A percentile compares a stretch with the other conserved stretches of the same genome.
Evolutionary conservation across 2,888 invertebrate species (phyloP).

Genomic region (Polyploca ridens): DNA sequence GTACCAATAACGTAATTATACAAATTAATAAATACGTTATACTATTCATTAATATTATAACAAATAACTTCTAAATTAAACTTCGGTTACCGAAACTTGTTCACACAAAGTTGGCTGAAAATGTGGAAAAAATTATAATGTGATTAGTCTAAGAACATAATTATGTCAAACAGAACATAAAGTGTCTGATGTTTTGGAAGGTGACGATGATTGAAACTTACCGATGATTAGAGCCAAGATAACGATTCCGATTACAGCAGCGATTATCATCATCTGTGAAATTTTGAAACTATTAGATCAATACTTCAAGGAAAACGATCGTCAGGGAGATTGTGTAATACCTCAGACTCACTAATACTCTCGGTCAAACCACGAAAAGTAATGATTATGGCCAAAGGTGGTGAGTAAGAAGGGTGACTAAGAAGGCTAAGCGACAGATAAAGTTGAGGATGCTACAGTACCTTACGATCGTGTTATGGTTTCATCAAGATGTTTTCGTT

Average conservation of each 20-base stretch:
- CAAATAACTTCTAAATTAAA: conserved; percentile 76
- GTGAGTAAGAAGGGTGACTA: too few relatives aligned
- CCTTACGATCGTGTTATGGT: too few relatives aligned
- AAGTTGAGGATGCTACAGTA: too few relatives aligned
- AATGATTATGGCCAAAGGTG: too few relatives aligned
- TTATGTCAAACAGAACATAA: conserved; percentile 40
- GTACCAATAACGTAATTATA: conserved; percentile 59
- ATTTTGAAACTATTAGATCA: conserved; percentile 1
- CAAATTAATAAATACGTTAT: conserved; percentile 68
- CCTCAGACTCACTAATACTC: too few relatives aligned
- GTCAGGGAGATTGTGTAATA: neutral
- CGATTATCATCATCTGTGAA: conserved; percentile 95
- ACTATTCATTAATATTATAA: conserved; percentile 68
- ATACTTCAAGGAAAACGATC: too few relatives aligned
- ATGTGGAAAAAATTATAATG: conserved; percentile 72
- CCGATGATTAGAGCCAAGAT: conserved; percentile 95
- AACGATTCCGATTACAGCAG: conserved; percentile 93
- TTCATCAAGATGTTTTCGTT: too few relatives aligned
- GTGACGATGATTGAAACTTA: conserved; percentile 79
- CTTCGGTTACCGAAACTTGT: conserved; percentile 79
- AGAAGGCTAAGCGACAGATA: too few relatives aligned
- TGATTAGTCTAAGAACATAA: conserved; percentile 70
- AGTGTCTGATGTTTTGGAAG: conserved; percentile 16
- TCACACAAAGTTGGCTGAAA: conserved; percentile 84
- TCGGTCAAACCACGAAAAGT: too few relatives aligned